phyloP scores from a whole-genome alignment of 1,140 invertebrate species.

The Drosophila tani region DNA sequence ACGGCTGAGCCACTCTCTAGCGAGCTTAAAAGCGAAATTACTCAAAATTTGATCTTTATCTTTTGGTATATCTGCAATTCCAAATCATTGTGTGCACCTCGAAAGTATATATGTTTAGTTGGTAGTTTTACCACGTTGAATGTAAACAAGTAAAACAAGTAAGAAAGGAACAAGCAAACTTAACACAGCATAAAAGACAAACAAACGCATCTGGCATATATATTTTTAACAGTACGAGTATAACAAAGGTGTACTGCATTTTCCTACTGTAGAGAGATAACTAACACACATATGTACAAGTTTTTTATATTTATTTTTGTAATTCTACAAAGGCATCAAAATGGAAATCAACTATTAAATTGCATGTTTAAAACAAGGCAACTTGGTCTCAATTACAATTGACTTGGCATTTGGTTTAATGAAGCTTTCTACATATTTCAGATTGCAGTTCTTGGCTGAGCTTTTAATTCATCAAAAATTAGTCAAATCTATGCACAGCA shows the following conservation, averaged over 20 bases:
- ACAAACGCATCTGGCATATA: slow-evolving; percentile 58
- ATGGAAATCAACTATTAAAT: slow-evolving; percentile 69
- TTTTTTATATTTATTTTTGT: slow-evolving; percentile 84
- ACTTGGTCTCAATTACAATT: slow-evolving; percentile 2
- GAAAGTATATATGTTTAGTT: slow-evolving; percentile 32
- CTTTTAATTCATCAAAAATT: neutral
- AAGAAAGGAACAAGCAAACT: slow-evolving; percentile 14
- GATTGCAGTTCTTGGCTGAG: neutral
- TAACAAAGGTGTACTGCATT: slow-evolving; percentile 63
- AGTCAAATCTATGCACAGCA: too few relatives aligned
- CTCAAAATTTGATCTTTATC: slow-evolving; percentile 42
- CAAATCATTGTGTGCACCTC: slow-evolving; percentile 29
- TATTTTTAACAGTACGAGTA: slow-evolving; percentile 66
- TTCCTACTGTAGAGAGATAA: slow-evolving; percentile 74
- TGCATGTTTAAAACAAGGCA: slow-evolving; percentile 62
- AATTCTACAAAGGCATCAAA: slow-evolving; percentile 69
- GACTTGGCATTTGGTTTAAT: slow-evolving; percentile 19
- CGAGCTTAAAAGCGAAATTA: slow-evolving; percentile 36
- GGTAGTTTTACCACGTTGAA: slow-evolving; percentile 25
- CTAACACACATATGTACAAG: slow-evolving; percentile 80
- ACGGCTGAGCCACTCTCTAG: slow-evolving; percentile 43
- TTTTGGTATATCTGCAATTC: slow-evolving; percentile 34
- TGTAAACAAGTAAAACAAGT: slow-evolving; percentile 17
- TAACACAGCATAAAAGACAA: slow-evolving; percentile 52
- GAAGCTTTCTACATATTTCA: neutral